Evolutionary conservation across 2,888 invertebrate genomes (phyloP), one percentile per base, ranked within the genome.

Genomic region (Leucozona laternaria): DNA sequence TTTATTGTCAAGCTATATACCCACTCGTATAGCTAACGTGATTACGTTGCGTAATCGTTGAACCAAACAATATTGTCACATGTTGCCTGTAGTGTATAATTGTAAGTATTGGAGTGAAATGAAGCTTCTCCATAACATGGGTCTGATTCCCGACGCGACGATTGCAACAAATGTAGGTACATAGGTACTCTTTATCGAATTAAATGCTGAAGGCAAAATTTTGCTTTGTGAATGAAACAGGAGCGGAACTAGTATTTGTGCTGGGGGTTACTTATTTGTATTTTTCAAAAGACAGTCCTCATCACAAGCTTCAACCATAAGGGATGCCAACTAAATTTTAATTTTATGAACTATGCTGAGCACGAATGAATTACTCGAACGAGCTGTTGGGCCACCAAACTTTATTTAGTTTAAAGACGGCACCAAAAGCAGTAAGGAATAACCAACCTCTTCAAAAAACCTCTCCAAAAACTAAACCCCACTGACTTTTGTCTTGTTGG

Each of bases 91-190:
- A 43, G 34, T 34, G 13, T 11, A 8, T 11, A 5, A 11, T 8
- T 5, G 0, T 10, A 45, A 11, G 31, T 60, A 53, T n/a, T 20
- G 8, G 2, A 15, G 57, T 60, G 66, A 48, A 66, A 15, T 53
- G 20, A 37, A 53, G 37, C 62, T 72, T 31, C 45, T 75, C 28
- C 28, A 50, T 50, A 43, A 17, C 34, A 48, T 45, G n/a, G 31
- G 13, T 53, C 31, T 53, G 62, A 73, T 66, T 50, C 58, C 48
- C 8, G 37, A 70, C 72, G 8, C 72, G 8, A 31, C 11, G 0
- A 68, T 73, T 64, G 40, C 70, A 64, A 25, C 75, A 70, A 83
- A 83, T 79, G 75, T 70, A 83, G 75, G 75, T 70, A 83, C 1
- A 8, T 28, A 25, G n/a, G 11, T 50, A 50, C 13, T 70, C 60